Conservation (phyloP, 2,888 invertebrate genomes). For the Pecten maximus region DNA sequence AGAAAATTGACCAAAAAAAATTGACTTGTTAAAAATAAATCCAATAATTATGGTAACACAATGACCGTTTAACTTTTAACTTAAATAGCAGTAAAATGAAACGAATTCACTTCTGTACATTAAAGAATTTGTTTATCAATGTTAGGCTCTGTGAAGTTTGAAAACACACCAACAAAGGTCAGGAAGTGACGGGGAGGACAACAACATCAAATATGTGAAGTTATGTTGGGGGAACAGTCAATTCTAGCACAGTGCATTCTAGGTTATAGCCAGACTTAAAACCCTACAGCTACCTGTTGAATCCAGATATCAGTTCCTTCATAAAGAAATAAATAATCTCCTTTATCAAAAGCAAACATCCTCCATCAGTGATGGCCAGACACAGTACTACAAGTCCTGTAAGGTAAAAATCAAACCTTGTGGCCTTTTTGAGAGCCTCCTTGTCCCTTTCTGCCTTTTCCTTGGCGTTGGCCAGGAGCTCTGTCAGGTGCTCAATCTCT, state of each 20-base stretch:
- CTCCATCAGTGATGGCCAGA: background rate
- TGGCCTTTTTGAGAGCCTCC: slow-evolving; percentile 82
- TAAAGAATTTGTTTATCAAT: background rate
- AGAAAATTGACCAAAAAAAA: too few relatives aligned
- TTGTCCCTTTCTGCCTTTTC: slow-evolving; percentile 80
- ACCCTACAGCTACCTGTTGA: background rate
- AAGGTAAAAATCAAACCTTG: slow-evolving; percentile 69
- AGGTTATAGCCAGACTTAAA: background rate
- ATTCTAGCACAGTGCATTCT: background rate
- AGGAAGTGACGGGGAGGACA: background rate
- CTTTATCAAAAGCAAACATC: background rate
- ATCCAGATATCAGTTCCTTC: background rate
- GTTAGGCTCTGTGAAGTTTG: slow-evolving; percentile 1
- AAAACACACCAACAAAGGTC: background rate
- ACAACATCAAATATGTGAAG: background rate
- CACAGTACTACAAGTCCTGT: background rate
- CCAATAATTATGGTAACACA: too few relatives aligned
- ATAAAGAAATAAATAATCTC: background rate
- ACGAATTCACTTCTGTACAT: too few relatives aligned
- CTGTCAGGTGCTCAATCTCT: slow-evolving; percentile 80
- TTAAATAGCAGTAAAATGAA: too few relatives aligned
- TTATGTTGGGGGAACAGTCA: slow-evolving; percentile 1
- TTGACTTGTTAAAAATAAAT: too few relatives aligned
- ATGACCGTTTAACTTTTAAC: too few relatives aligned
- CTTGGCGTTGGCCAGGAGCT: slow-evolving; percentile 76